Evolutionary conservation across 1,140 invertebrate species (phyloP).

Genomic region (Spodoptera frugiperda): DNA sequence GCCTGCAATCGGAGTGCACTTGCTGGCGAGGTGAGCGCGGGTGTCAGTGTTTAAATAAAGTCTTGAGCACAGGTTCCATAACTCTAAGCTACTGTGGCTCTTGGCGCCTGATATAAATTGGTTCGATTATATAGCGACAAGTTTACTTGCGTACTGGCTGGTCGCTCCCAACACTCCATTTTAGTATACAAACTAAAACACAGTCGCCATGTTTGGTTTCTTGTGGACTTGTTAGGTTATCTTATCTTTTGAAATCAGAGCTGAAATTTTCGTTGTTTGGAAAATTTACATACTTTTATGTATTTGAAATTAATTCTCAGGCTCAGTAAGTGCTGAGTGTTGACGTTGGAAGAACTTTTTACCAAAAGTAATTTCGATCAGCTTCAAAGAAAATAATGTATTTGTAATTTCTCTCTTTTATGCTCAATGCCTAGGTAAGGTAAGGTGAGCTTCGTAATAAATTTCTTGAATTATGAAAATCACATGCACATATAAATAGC

Average conservation of each 20-base stretch:
- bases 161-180: constrained; percentile 46
- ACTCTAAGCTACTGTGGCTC: constrained; percentile 41
- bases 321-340: not conserved
- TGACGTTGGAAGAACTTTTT: too few species aligned
- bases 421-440: too few species aligned
- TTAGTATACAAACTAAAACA: constrained; percentile 42
- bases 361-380: too few species aligned
- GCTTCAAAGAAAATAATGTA: too few species aligned
- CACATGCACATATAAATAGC: too few species aligned
- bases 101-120: constrained; percentile 56
- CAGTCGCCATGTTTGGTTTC: constrained; percentile 45
- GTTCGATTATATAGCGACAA: constrained; percentile 61
- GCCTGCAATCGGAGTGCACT: constrained; percentile 14
- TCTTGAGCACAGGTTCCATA: constrained; percentile 33
- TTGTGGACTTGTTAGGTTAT: constrained; percentile 46
- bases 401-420: too few species aligned
- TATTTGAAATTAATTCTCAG: not conserved
- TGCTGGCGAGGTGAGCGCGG: not conserved
- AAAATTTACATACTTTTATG: constrained; percentile 19
- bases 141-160: constrained; percentile 48
- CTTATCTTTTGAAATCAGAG: constrained; percentile 45
- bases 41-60: constrained; percentile 49
- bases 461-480: too few species aligned
- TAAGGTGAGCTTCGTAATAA: too few species aligned
- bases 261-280: constrained; percentile 23